Percentiles rank a stretch among this genome's conserved stretches.
phyloP scores from a whole-genome alignment of 2,888 invertebrate genomes.

The Lycia hirtaria region DNA sequence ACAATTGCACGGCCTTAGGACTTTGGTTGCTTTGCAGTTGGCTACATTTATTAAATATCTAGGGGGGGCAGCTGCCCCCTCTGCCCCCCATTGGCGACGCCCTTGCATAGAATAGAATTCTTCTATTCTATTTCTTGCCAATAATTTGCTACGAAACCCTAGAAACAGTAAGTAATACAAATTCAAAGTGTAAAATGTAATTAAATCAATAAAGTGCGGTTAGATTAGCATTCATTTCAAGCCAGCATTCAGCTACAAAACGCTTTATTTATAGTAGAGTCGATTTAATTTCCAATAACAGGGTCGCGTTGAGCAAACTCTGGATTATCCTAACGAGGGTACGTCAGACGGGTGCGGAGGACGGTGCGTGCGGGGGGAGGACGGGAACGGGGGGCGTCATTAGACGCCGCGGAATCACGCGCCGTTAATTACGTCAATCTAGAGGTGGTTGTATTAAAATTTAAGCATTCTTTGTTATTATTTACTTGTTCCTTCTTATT shows the following conservation, averaged over 20 bases:
- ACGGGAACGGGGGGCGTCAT: slow-evolving; percentile 12
- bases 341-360: slow-evolving; percentile 7
- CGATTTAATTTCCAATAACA: slow-evolving; percentile 26
- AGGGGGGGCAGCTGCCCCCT: no score
- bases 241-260: slow-evolving; percentile 4
- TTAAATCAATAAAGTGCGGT: neutral
- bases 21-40: no score
- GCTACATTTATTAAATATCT: no score
- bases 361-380: no score
- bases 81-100: no score
- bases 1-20: no score
- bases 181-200: neutral
- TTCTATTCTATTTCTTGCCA: no score
- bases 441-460: slow-evolving; percentile 9
- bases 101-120: no score
- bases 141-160: no score
- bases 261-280: slow-evolving; percentile 15
- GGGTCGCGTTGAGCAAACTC: slow-evolving; percentile 10
- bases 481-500: neutral
- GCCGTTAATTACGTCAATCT: slow-evolving; percentile 21
- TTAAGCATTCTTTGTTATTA: slow-evolving; percentile 11
- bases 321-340: slow-evolving; percentile 28
- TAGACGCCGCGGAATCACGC: slow-evolving; percentile 24
- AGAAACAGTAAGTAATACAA: neutral
- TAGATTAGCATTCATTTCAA: neutral